Base-by-base conservation (phyloP, 2,797 vertebrate species). In the Ctenopoma multispine region DNA sequence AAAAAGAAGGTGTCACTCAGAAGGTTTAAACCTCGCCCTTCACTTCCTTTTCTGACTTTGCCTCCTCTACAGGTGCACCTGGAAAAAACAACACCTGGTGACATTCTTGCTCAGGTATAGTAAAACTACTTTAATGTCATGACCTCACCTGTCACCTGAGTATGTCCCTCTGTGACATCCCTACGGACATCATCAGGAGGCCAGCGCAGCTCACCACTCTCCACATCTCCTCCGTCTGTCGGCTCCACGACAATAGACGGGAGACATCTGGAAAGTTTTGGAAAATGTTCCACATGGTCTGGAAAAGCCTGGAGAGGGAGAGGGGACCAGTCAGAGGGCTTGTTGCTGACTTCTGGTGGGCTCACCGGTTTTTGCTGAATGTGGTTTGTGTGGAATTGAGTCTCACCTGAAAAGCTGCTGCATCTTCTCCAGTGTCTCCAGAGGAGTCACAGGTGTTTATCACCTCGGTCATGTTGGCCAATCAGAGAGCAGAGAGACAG, bases 171-270 rank as follows among this genome's bases (percentile, higher is more conserved):
- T 67, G 72, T 86, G 63, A 81, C 56, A 29, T 75, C 68, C 38
- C 93, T 91, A 0, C 38, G 64, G 46, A 59, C 51, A 18, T 96
- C 94, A 75, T 95, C 94, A 1, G 95, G 95, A 34, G 95, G 95
- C 95, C 95, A 96, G 59, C 95, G 94, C 50, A 96, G 90, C 91
- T 96, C 95, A 29, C 95, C 95, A 0, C 95, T 96, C 87, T 96
- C 95, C 57, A 96, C 95, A 17, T 96, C 93, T 0, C 87, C 93
- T 0, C 89, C 91, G 47, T 95, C 95, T 0, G 92, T 94, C 0
- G 94, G 93, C 82, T 96, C 95, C 76, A 96, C 95, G 61, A 96
- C 95, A 0, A 96, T 96, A 0, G 95, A 96, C 0, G 95, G 95
- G 59, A 95, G 84, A 3, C 89, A 88, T 84, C 94, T 94, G 70